A percentile compares a stretch with the other conserved stretches of the same genome.
These are phyloP conservation scores for Charadrius vociferus DNA, from an alignment of 2,113 vertebrate species.

Conservation along the genomic window DNA sequence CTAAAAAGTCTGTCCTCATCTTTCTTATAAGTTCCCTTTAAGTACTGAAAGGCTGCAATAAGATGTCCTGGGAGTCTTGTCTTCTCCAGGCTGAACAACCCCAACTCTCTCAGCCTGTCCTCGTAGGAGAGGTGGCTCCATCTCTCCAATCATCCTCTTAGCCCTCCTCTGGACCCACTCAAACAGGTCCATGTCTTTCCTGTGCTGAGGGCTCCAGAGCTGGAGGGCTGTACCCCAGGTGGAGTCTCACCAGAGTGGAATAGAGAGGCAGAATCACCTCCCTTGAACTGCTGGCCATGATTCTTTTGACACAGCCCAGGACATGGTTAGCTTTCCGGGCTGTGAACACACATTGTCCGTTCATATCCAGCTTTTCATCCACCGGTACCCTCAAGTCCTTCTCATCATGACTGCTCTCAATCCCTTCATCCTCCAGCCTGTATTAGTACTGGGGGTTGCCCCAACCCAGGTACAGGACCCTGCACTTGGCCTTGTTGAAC, in stretches of 20 bases:
- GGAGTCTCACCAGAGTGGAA: not conserved
- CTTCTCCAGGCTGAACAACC: not conserved
- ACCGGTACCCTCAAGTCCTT: not conserved
- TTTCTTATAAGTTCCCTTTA: not conserved
- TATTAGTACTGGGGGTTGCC: too few relatives aligned
- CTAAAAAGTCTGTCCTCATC: not conserved
- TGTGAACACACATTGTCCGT: accelerated
- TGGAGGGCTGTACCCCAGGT: accelerated
- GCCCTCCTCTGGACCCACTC: not conserved
- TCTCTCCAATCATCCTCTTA: too few relatives aligned
- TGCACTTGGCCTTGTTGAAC: not conserved
- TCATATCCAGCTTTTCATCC: not conserved
- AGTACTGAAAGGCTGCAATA: not conserved
- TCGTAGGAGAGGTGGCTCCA: not conserved
- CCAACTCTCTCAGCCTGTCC: not conserved
- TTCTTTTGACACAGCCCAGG: not conserved
- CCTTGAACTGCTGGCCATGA: accelerated
- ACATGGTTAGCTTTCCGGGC: too few relatives aligned
- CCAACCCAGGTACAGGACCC: accelerated
- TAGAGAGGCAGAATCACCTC: not conserved
- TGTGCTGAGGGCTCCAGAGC: not conserved
- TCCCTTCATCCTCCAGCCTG: not conserved
- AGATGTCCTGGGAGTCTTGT: accelerated
- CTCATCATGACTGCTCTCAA: not conserved
- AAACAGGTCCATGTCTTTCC: not conserved